Percentiles rank a stretch among this genome's conserved stretches.
These are phyloP conservation scores for Mechanitis messenoides DNA, from an alignment of 2,888 invertebrate genomes.

Conservation along the genomic window DNA sequence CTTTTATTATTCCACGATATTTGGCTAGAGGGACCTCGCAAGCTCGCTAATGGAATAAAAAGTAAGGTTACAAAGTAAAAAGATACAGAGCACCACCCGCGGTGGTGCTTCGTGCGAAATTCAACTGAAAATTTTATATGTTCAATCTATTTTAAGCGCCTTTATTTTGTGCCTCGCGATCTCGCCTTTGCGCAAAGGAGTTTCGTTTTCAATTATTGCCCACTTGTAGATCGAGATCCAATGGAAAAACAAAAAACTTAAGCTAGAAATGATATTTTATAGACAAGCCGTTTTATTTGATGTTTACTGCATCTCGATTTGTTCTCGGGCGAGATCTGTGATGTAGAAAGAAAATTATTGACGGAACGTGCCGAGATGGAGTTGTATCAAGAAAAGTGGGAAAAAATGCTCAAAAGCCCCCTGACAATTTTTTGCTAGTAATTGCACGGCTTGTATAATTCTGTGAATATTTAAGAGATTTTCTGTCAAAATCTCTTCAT, in stretches of 20 bases:
- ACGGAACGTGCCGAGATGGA: constrained; percentile 68
- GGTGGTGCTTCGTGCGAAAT: constrained; percentile 71
- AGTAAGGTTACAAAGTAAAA: constrained; percentile 76
- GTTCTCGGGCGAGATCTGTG: constrained; percentile 67
- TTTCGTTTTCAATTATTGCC: constrained; percentile 77
- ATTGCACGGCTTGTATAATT: constrained; percentile 43
- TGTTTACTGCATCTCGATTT: constrained; percentile 73
- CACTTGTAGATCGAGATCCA: constrained; percentile 74
- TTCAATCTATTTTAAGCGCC: constrained; percentile 75
- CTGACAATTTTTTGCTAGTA: constrained; percentile 41
- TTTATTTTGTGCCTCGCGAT: constrained; percentile 73
- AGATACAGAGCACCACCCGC: constrained; percentile 73
- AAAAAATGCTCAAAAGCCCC: constrained; percentile 46
- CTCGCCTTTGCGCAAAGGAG: constrained; percentile 67
- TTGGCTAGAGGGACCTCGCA: constrained; percentile 73
- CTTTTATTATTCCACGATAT: constrained; percentile 75
- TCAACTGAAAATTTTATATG: constrained; percentile 76
- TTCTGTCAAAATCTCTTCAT: constrained; percentile 39
- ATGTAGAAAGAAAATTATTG: constrained; percentile 73
- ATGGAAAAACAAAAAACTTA: constrained; percentile 66
- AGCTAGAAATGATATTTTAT: constrained; percentile 74
- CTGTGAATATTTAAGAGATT: constrained; percentile 32
- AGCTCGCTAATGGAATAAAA: constrained; percentile 76
- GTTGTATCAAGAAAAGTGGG: constrained; percentile 44
- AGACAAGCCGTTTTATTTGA: constrained; percentile 69